Evolutionary conservation across 2,797 vertebrate genomes (phyloP), one percentile per base, ranked within the genome.

Genomic region (Gymnoscopelus braueri): DNA sequence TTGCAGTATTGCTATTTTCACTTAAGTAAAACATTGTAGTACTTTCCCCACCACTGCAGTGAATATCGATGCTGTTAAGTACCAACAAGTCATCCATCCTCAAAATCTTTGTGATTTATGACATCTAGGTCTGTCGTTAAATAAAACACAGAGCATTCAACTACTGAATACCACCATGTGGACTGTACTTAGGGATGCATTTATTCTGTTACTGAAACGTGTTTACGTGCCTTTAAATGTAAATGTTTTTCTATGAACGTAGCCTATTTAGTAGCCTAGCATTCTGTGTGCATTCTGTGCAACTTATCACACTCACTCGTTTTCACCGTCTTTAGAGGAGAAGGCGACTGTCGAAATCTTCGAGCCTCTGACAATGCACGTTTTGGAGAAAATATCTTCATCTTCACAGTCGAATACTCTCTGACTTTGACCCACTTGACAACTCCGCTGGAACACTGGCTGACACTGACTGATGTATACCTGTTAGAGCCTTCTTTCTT

Each of bases 291-390:
- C 12, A 44, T 44, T 44, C 6, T 19, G 24, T n/a, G 55, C 24
- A 60, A 29, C 19, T 61, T 10, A 49, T 0, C n/a, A 55, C 26
- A 81, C 83, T 87, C 69, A 81, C 85, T 10, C 39, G 5, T 24
- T 71, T 32, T 66, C 61, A n/a, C 39, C 10, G 62, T 73, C 60
- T 59, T 69, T 23, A 58, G 23, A 70, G 29, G 14, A 58, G 55
- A 24, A 3, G 32, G 5, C 23, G 10, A 4, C 7, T 19, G 67
- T 2, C 57, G 7, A 11, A 14, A 13, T 60, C 59, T 13, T 39
- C 63, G 51, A 15, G 13, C 63, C 29, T 1, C 49, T 13, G 74
- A 56, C 8, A 35, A 51, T 2, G 1, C 0, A 14, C 51, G 67
- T 39, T 15, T 35, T 23, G 57, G 12, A 29, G 26, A 54, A 59